These are phyloP conservation scores for Drosophila mimica DNA, from an alignment of 2,888 invertebrate genomes.

Conservation along the genomic window DNA sequence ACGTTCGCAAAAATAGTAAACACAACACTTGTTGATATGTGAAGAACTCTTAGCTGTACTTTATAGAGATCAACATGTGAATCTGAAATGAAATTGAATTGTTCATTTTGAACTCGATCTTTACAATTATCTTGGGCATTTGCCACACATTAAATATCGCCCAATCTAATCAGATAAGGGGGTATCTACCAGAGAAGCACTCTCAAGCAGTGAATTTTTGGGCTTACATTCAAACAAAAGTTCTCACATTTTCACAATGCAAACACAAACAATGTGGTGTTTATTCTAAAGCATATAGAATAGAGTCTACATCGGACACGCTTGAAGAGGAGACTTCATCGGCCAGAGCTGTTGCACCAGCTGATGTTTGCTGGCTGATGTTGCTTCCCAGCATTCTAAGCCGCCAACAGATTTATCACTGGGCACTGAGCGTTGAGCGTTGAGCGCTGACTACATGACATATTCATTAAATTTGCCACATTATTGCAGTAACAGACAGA, in stretches of 20 bases:
- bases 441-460: conserved; percentile 76
- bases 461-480: conserved; percentile 80
- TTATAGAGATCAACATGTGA: background rate
- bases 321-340: conserved; percentile 23
- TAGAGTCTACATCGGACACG: conserved; percentile 40
- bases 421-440: conserved; percentile 38
- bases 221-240: background rate
- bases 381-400: conserved; percentile 57
- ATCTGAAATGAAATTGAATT: background rate
- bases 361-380: conserved; percentile 18
- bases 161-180: background rate
- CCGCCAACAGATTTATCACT: conserved; percentile 74
- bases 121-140: background rate
- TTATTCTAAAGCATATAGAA: conserved; percentile 9
- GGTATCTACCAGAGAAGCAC: background rate
- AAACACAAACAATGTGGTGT: conserved; percentile 14
- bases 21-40: background rate
- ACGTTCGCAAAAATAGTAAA: background rate
- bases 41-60: too few relatives aligned
- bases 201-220: background rate
- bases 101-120: background rate
- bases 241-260: conserved; percentile 7
- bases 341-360: conserved; percentile 19
- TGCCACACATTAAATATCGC: background rate
- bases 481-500: conserved; percentile 57